Conservation (phyloP, 2,797 vertebrate genomes). For the Limnodromus scolopaceus region DNA sequence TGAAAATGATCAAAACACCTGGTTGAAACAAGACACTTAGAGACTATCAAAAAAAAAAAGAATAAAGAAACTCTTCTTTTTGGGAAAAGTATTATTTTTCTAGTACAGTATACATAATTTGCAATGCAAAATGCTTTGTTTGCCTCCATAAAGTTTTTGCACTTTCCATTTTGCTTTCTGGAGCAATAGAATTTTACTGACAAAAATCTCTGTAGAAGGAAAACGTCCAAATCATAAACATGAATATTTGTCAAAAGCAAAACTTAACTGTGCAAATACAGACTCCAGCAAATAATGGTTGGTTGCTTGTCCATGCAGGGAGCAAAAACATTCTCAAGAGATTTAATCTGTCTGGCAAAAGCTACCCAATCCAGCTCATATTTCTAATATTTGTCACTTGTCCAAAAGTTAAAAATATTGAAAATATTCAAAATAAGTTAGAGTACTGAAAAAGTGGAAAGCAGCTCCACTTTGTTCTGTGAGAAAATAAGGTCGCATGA, state of each 20-base stretch:
- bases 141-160: background rate
- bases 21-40: background rate
- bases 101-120: background rate
- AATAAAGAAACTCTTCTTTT: background rate
- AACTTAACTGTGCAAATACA: background rate
- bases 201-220: background rate
- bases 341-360: constrained; percentile 2
- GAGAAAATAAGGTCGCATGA: background rate
- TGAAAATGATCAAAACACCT: background rate
- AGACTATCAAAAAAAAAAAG: background rate
- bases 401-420: constrained; percentile 40
- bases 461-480: background rate
- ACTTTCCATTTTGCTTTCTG: background rate
- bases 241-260: constrained; percentile 4
- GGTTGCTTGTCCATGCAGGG: background rate
- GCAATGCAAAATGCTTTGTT: background rate
- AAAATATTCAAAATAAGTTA: constrained; percentile 39
- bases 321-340: background rate
- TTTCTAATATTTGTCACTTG: constrained; percentile 37
- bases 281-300: background rate
- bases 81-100: background rate
- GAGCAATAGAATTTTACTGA: background rate
- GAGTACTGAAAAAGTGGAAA: background rate
- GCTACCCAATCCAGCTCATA: background rate
- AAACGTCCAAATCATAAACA: background rate